A percentile compares a stretch with the other conserved stretches of the same genome.
phyloP scores from a whole-genome alignment of 2,888 invertebrate genomes.

The Spisula subtruncata region DNA sequence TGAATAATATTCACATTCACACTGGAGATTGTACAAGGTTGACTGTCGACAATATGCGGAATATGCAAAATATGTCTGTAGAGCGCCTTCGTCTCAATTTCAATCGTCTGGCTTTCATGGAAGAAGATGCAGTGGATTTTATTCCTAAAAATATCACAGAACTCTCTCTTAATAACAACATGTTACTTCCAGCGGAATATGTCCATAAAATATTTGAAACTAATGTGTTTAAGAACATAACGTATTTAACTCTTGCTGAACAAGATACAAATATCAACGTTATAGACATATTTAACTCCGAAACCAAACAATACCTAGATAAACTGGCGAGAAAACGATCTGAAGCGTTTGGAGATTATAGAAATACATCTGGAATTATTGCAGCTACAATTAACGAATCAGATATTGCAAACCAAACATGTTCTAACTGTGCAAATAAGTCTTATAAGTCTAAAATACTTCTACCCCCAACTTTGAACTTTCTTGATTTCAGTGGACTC shows the following conservation, averaged over 20 bases:
- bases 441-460: neutral
- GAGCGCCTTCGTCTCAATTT: slow-evolving; percentile 7
- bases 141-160: slow-evolving; percentile 25
- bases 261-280: slow-evolving; percentile 11
- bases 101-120: slow-evolving; percentile 32
- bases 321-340: neutral
- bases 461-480: slow-evolving; percentile 12
- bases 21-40: slow-evolving; percentile 39
- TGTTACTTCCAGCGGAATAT: slow-evolving; percentile 30
- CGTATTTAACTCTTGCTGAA: slow-evolving; percentile 26
- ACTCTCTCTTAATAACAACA: slow-evolving; percentile 31
- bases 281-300: neutral
- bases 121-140: slow-evolving; percentile 2
- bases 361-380: neutral
- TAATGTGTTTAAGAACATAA: neutral
- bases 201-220: neutral
- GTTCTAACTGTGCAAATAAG: no score
- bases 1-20: slow-evolving; percentile 32
- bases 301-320: neutral
- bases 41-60: neutral
- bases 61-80: slow-evolving; percentile 16
- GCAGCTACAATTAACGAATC: neutral
- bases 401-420: neutral
- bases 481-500: slow-evolving; percentile 34
- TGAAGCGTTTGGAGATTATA: neutral